Percentiles rank a stretch among this genome's conserved stretches.
Conservation (phyloP, 2,888 invertebrate species). For the Meiosimyza platycephala region DNA sequence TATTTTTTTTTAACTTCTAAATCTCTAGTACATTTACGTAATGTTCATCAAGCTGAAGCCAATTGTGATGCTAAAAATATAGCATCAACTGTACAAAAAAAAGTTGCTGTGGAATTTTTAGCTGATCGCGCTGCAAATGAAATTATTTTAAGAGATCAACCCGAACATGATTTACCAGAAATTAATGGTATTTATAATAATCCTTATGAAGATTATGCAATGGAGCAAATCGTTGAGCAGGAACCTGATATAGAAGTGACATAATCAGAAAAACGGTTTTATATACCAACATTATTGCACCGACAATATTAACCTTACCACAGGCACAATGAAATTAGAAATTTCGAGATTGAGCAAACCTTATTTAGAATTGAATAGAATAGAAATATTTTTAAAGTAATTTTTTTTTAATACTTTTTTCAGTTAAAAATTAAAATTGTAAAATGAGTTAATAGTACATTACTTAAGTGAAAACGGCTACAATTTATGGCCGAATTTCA, state of each 20-base stretch:
- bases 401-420: neutral
- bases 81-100: slow-evolving; percentile 3
- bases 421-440: neutral
- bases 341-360: too few species aligned
- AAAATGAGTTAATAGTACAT: too few species aligned
- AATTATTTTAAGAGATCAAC: slow-evolving; percentile 9
- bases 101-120: slow-evolving; percentile 28
- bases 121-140: slow-evolving; percentile 18
- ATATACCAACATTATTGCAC: slow-evolving; percentile 31
- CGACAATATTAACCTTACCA: neutral
- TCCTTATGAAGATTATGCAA: slow-evolving; percentile 26
- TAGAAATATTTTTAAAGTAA: neutral
- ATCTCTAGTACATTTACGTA: slow-evolving; percentile 46
- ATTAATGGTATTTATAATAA: slow-evolving; percentile 7
- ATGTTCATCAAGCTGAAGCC: slow-evolving; percentile 44
- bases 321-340: too few species aligned
- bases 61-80: neutral
- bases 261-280: slow-evolving; percentile 37
- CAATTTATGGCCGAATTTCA: too few species aligned
- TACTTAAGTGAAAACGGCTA: too few species aligned
- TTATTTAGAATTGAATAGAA: neutral
- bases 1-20: neutral
- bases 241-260: slow-evolving; percentile 48
- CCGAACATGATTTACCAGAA: slow-evolving; percentile 10
- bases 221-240: slow-evolving; percentile 42